phyloP scores from a whole-genome alignment of 2,797 vertebrate genomes.

The Anolis apletophallus region DNA sequence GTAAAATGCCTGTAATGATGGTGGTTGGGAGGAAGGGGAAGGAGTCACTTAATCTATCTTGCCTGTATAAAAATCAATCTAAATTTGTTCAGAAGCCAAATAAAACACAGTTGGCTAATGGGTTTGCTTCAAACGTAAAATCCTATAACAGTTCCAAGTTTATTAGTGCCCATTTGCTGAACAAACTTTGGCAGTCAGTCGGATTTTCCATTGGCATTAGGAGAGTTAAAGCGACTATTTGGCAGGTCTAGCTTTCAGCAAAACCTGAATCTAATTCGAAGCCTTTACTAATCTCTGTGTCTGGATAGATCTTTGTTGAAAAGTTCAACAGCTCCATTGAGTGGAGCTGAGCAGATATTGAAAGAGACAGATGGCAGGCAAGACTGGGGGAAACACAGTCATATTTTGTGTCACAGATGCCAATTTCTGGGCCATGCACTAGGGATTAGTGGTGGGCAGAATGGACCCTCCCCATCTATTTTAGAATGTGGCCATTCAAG shows the following conservation, averaged over 20 bases:
- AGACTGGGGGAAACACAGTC: neutral
- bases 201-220: conserved; percentile 71
- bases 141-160: conserved; percentile 61
- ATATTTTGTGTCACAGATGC: neutral
- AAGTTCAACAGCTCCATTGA: conserved; percentile 56
- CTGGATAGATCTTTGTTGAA: conserved; percentile 49
- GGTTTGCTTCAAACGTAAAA: conserved; percentile 59
- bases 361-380: conserved; percentile 25
- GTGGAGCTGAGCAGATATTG: conserved; percentile 40
- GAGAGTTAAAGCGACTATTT: conserved; percentile 52
- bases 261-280: conserved; percentile 65
- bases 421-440: conserved; percentile 19
- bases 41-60: conserved; percentile 37
- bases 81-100: conserved; percentile 68
- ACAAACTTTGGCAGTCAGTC: conserved; percentile 63
- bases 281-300: conserved; percentile 58
- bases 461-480: neutral
- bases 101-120: conserved; percentile 67
- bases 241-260: conserved; percentile 67
- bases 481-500: conserved; percentile 18
- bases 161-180: conserved; percentile 72
- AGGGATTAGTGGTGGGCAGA: conserved; percentile 5
- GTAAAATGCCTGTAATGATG: conserved; percentile 45
- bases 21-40: neutral
- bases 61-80: conserved; percentile 71